Base-by-base conservation (phyloP, 2,888 invertebrate species). In the Rhodophaea formosa region DNA sequence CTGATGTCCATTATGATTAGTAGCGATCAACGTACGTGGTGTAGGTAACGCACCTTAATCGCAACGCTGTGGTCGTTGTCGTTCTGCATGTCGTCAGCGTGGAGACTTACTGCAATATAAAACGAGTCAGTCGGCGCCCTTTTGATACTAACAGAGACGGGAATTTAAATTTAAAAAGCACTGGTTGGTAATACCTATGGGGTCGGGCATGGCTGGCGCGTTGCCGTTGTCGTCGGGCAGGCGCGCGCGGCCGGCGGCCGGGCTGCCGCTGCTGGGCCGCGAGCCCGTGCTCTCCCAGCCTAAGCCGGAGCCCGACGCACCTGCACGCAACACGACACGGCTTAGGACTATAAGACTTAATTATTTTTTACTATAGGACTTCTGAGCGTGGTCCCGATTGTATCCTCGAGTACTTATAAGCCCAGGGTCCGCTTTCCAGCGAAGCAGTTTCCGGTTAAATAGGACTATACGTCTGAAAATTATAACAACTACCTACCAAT, bases 181-280 rank as follows among this genome's bases (percentile, higher is more conserved):
- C n/a, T n/a, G n/a, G n/a, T n/a, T 23, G 23, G 23, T 3, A 23
- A 5, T 54, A 58, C 59, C 65, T 52, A 60, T 53, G 23, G 51
- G 59, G 52, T 53, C 30, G 53, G 47, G 52, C 47, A 63, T 60
- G 59, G 57, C 49, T 23, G 62, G 58, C 57, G 68, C 70, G 77
- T 85, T 84, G 60, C 82, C 85, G 75, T 85, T 83, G 78, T 79
- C 82, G 72, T 84, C 85, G 52, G 73, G 44, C 55, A 35, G 56
- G 32, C 39, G 46, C 53, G 23, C 49, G 54, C 46, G 51, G 60
- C 16, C 43, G n/a, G 57, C 42, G 23, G 23, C 5, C 23, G 5
- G 23, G 39, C 39, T 53, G 58, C 15, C 53, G 54, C 57, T 57
- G 59, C 43, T 57, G 58, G 32, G 32, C 55, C 64, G 68, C 65